These are phyloP conservation scores for Dione vanillae DNA, from an alignment of 2,888 invertebrate species.

Conservation along the genomic window DNA sequence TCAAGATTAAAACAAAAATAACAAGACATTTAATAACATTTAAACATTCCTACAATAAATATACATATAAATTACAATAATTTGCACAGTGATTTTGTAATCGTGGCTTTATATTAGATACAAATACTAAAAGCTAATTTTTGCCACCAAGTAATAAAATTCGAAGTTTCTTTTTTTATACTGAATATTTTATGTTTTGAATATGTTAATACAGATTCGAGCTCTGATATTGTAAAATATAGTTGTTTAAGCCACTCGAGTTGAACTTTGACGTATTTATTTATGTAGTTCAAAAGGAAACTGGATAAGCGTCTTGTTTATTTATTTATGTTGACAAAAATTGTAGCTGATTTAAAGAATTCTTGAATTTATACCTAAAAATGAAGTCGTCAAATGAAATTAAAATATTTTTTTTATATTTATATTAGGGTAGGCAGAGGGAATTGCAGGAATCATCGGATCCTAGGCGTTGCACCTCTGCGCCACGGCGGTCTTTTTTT, in stretches of 20 bases:
- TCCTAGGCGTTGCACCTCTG: too few species aligned
- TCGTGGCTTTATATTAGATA: constrained; percentile 16
- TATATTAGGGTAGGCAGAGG: too few species aligned
- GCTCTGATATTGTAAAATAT: constrained; percentile 17
- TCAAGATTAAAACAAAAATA: not conserved
- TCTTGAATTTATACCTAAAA: too few species aligned
- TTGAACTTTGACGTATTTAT: constrained; percentile 15
- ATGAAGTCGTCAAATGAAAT: too few species aligned
- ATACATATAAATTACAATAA: constrained; percentile 15
- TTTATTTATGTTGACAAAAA: not conserved
- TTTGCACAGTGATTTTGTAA: constrained; percentile 13
- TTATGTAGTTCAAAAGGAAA: constrained; percentile 8
- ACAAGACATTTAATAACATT: not conserved
- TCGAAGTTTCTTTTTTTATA: constrained; percentile 9
- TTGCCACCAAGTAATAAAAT: constrained; percentile 11
- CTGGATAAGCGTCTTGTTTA: not conserved
- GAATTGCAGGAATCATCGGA: too few species aligned
- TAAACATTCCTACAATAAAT: not conserved
- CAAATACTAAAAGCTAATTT: constrained; percentile 23
- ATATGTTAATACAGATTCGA: constrained; percentile 20
- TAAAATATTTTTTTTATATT: too few species aligned
- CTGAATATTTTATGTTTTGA: constrained; percentile 7
- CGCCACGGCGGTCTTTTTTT: too few species aligned
- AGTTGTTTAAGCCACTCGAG: constrained; percentile 10
- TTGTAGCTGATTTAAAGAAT: too few species aligned